Evolutionary conservation across 2,888 invertebrate genomes (phyloP).

Genomic region (Cistogaster globosa): DNA sequence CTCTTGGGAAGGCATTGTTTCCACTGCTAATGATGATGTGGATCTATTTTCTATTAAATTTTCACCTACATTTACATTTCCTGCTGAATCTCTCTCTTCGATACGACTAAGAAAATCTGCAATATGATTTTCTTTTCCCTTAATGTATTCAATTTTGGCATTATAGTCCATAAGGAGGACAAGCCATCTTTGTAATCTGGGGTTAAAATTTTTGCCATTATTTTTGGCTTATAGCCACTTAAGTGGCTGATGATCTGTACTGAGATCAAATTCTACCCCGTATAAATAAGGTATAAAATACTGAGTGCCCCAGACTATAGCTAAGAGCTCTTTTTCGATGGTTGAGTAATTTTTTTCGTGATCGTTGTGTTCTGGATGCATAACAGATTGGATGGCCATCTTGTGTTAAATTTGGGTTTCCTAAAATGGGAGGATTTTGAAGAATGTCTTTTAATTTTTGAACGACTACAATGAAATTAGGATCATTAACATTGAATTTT

Average conservation of each 20-base stretch:
- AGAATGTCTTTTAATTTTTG: not conserved
- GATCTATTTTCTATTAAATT: too few species aligned
- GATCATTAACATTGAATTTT: not conserved
- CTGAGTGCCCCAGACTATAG: too few species aligned
- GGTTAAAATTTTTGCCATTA: slow-evolving; percentile 52
- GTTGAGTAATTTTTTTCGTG: not conserved
- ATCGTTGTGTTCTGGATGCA: slow-evolving; percentile 73
- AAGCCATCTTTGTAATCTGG: slow-evolving; percentile 74
- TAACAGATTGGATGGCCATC: slow-evolving; percentile 69
- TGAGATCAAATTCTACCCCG: too few species aligned
- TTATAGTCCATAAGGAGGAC: slow-evolving; percentile 76
- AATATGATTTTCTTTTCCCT: slow-evolving; percentile 41
- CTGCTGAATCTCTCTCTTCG: slow-evolving; percentile 22
- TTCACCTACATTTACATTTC: too few species aligned
- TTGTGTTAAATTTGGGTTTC: not conserved
- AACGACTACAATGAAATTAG: not conserved
- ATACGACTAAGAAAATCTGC: slow-evolving; percentile 29
- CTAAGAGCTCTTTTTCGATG: not conserved
- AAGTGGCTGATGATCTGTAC: slow-evolving; percentile 11
- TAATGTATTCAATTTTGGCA: slow-evolving; percentile 72
- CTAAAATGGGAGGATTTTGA: not conserved
- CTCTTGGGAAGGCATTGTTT: too few species aligned
- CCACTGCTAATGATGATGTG: too few species aligned
- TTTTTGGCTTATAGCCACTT: slow-evolving; percentile 1
- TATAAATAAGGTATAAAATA: too few species aligned